A percentile compares a stretch with the other conserved stretches of the same genome.
Evolutionary conservation across 2,888 invertebrate genomes (phyloP).

Genomic region (Theristus sp.): DNA sequence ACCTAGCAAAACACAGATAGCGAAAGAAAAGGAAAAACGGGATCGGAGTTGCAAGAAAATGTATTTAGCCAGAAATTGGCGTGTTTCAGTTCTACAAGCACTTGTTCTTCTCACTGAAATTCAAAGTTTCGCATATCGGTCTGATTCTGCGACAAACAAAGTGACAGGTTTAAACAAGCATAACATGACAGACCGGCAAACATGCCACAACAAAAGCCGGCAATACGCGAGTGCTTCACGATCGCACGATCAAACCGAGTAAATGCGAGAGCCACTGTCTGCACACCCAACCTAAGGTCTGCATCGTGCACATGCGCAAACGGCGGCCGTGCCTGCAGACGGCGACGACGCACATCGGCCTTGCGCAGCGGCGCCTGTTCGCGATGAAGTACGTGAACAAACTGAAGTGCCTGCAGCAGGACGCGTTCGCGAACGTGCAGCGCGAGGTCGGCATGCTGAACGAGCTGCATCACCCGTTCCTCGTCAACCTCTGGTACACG

Average conservation of each 20-base stretch:
- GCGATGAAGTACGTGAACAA: conserved; percentile 80
- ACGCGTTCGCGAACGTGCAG: conserved; percentile 54
- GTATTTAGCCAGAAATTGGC: too few relatives aligned
- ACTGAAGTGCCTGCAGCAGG: conserved; percentile 41
- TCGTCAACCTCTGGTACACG: conserved; percentile 70
- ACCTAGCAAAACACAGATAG: too few relatives aligned
- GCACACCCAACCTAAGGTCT: too few relatives aligned
- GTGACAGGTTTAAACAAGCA: conserved; percentile 8
- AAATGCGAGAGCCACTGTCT: too few relatives aligned
- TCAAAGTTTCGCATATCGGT: too few relatives aligned
- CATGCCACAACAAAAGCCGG: background rate
- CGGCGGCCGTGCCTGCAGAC: background rate
- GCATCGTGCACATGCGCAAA: conserved; percentile 52
- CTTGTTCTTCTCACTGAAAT: too few relatives aligned
- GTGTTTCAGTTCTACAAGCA: too few relatives aligned
- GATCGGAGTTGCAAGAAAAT: too few relatives aligned
- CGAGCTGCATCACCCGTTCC: conserved; percentile 57
- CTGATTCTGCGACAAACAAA: too few relatives aligned
- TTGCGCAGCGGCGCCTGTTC: conserved; percentile 46
- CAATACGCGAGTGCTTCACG: too few relatives aligned
- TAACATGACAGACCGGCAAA: background rate
- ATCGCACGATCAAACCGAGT: too few relatives aligned
- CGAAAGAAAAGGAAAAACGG: too few relatives aligned
- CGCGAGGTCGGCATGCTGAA: conserved; percentile 58
- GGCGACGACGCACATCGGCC: background rate